phyloP scores from a whole-genome alignment of 2,888 invertebrate genomes.

The Marronus borbonicus region DNA sequence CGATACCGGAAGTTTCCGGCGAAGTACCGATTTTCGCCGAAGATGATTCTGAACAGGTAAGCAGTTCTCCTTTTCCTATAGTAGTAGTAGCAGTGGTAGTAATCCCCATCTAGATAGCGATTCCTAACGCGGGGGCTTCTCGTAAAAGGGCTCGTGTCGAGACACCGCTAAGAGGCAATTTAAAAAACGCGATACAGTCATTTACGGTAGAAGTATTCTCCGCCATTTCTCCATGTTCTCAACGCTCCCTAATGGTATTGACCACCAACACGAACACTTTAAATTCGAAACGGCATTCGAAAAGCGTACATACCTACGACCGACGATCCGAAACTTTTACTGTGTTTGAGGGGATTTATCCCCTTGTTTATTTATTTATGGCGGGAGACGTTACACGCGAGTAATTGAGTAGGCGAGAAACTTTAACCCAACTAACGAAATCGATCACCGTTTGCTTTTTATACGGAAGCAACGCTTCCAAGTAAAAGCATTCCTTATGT shows the following conservation, averaged over 20 bases:
- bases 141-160: background rate
- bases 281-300: constrained; percentile 35
- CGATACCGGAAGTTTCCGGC: constrained; percentile 59
- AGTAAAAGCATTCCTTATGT: too few species aligned
- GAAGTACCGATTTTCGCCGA: constrained; percentile 58
- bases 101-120: too few species aligned
- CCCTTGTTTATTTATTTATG: constrained; percentile 20
- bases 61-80: background rate
- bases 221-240: constrained; percentile 20
- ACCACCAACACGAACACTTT: constrained; percentile 39
- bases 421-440: constrained; percentile 1
- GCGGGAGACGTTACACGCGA: background rate
- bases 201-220: constrained; percentile 52
- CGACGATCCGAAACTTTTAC: constrained; percentile 23
- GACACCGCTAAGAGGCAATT: constrained; percentile 48
- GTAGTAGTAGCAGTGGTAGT: background rate
- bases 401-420: constrained; percentile 1
- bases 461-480: background rate
- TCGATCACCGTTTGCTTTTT: background rate
- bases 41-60: constrained; percentile 64
- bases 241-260: constrained; percentile 26
- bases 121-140: background rate
- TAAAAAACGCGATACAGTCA: constrained; percentile 59
- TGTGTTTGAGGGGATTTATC: constrained; percentile 26
- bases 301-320: background rate